Evolutionary conservation across 2,888 invertebrate species (phyloP).

Genomic region (Clivina fossor): DNA sequence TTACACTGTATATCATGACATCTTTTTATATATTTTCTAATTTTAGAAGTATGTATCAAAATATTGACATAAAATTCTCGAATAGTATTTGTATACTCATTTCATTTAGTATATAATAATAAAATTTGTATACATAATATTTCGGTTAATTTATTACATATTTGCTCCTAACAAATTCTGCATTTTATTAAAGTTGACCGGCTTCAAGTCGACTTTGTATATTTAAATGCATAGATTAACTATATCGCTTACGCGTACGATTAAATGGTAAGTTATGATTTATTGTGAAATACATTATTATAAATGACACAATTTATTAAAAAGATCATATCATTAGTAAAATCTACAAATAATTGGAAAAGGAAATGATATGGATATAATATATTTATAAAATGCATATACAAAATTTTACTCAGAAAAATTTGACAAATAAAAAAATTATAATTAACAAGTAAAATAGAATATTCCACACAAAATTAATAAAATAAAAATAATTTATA

Average conservation of each 20-base stretch:
- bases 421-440: background rate
- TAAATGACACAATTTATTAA: background rate
- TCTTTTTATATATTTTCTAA: conserved; percentile 6
- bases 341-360: background rate
- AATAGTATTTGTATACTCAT: conserved; percentile 32
- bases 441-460: background rate
- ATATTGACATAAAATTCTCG: no score
- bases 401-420: background rate
- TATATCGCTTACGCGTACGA: background rate
- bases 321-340: background rate
- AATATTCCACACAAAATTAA: background rate
- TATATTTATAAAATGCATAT: background rate
- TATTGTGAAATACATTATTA: background rate
- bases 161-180: background rate
- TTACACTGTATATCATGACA: conserved; percentile 14
- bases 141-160: background rate
- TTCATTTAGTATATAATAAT: conserved; percentile 32
- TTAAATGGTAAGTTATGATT: background rate
- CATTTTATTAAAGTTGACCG: background rate
- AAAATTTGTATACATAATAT: conserved; percentile 29
- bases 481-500: background rate
- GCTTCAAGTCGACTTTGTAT: background rate
- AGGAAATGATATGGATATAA: background rate
- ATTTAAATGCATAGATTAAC: background rate
- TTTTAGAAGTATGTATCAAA: conserved; percentile 30